Base-by-base conservation (phyloP, 2,113 vertebrate species). In the Merops nubicus region DNA sequence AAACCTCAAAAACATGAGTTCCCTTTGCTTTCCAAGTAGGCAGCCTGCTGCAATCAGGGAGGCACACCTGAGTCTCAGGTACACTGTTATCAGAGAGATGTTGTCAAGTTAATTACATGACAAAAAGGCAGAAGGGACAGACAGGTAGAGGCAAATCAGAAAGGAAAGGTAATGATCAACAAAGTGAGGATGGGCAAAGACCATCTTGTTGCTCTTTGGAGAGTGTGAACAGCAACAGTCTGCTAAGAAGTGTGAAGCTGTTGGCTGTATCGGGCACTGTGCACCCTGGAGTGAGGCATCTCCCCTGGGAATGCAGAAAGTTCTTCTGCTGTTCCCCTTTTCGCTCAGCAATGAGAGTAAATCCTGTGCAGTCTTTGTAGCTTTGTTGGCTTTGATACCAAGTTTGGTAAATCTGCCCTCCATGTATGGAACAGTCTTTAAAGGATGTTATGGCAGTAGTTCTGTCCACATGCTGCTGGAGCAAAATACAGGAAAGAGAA, bases 191-290 rank as follows among this genome's bases (percentile, higher is more conserved):
- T 59, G 43, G 38, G 15, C 15, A 42, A 47, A 48, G 57, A 19
- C 26, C 6, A 8, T 42, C 42, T 57, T 59, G 15, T 31, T 38
- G 36, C 33, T 85, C 28, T 63, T 69, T 6, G 12, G 38, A 56
- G 42, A 19, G 0, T 31, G 17, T 34, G 20, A 65, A 16, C 33
- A 36, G 38, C 51, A 36, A 17, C 34, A 40, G 45, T 29, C 78
- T 33, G 17, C 19, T 21, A 19, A 74, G 40, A 48, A 22, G 20
- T 54, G 53, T 15, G 53, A 38, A 68, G 36, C 16, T 1, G 1
- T 51, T 57, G 50, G 56, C 63, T 43, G 0, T n/a, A 19, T 3
- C 7, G 4, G 45, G 28, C 15, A 3, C 5, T 1, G 1, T 43
- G 42, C 23, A 10, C 33, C 8, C 6, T 62, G 62, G 22, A 64